Conservation (phyloP, 2,797 vertebrate genomes). For the Scarus forsteni region DNA sequence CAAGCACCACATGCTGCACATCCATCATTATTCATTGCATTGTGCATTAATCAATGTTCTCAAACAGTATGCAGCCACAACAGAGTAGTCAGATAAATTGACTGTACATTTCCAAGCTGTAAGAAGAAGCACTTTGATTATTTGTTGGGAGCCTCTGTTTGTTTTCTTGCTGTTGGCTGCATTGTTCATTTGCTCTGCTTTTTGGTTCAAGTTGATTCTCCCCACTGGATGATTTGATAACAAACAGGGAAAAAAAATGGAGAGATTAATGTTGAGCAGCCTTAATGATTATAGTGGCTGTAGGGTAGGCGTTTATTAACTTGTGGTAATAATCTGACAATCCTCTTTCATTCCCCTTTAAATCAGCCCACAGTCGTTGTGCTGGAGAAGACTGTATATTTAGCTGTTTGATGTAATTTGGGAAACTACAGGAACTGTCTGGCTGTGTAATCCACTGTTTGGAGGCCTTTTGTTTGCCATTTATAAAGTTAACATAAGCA, state of each 20-base stretch:
- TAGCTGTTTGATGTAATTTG: constrained; percentile 22
- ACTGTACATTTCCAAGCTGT: constrained; percentile 32
- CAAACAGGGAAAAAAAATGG: constrained; percentile 18
- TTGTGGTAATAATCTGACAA: constrained; percentile 68
- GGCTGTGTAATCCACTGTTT: constrained; percentile 3
- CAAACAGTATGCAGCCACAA: constrained; percentile 6
- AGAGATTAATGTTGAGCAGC: constrained; percentile 60
- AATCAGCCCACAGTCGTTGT: constrained; percentile 55
- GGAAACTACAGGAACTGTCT: constrained; percentile 24
- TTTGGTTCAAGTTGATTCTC: constrained; percentile 41
- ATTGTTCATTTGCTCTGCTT: constrained; percentile 14
- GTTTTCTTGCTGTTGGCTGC: constrained; percentile 23
- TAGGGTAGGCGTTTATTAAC: constrained; percentile 62
- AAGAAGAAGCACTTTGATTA: constrained; percentile 39
- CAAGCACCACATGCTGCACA: constrained; percentile 6
- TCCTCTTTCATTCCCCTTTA: constrained; percentile 57
- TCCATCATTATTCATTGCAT: constrained; percentile 18
- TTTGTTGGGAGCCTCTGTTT: constrained; percentile 31
- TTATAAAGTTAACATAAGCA: too few relatives aligned
- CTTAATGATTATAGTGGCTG: constrained; percentile 62
- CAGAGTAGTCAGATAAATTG: constrained; percentile 40
- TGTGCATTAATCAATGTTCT: constrained; percentile 19
- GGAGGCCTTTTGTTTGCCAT: constrained; percentile 7
- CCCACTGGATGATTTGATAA: constrained; percentile 43
- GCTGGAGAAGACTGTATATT: constrained; percentile 32